phyloP scores from a whole-genome alignment of 23 tunicate species.

The Aplidium turbinatum region DNA sequence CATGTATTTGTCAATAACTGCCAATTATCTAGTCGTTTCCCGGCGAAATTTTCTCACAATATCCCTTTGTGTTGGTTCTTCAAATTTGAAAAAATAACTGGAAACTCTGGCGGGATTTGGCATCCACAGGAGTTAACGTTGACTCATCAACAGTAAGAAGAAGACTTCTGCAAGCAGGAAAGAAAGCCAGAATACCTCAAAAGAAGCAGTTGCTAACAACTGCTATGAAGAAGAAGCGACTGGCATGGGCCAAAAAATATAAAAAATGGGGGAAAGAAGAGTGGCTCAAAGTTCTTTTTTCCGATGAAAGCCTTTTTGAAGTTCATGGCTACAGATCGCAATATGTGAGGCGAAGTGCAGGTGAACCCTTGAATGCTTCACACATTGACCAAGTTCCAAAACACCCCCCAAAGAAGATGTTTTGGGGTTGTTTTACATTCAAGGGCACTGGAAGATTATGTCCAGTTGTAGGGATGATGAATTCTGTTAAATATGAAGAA shows the following conservation, averaged over 20 bases:
- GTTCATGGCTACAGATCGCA: constrained; percentile 14
- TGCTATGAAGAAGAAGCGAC: constrained; percentile 16
- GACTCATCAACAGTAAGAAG: constrained; percentile 16
- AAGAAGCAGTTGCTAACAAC: constrained; percentile 10
- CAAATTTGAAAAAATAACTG: no score
- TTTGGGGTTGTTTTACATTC: constrained; percentile 1
- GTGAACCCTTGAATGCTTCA: no score
- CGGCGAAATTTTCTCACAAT: no score
- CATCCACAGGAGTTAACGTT: constrained; percentile 13
- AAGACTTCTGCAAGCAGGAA: constrained; percentile 2
- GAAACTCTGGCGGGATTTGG: no score
- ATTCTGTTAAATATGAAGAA: background rate
- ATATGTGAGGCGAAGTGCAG: constrained; percentile 13
- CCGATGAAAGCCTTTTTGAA: constrained; percentile 17
- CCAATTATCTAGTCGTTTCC: no score
- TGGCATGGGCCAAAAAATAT: constrained; percentile 13
- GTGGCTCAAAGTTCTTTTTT: no score
- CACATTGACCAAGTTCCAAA: no score
- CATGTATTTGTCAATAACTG: no score
- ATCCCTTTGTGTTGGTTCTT: no score
- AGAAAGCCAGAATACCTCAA: constrained; percentile 5
- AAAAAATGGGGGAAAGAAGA: background rate
- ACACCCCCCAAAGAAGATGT: constrained; percentile 1
- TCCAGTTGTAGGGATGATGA: background rate
- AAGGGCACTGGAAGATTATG: background rate